phyloP scores from a whole-genome alignment of 2,797 vertebrate species.

The Lacerta bilineata region DNA sequence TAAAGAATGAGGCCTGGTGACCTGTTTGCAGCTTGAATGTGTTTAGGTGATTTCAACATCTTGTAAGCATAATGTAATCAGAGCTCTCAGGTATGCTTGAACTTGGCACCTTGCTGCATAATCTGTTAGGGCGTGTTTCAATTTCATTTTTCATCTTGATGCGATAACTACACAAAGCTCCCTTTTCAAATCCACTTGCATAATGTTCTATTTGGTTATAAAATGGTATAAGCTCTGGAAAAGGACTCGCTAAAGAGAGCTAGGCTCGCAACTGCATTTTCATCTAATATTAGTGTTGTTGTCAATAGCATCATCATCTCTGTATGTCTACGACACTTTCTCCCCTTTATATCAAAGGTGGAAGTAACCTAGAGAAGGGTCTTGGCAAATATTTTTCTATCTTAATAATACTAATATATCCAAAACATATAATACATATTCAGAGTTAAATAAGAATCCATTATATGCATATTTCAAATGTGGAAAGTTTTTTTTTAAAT shows the following conservation, averaged over 20 bases:
- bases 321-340: too few relatives aligned
- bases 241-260: not conserved
- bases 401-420: not conserved
- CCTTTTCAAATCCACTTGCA: not conserved
- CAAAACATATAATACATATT: not conserved
- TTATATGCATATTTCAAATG: not conserved
- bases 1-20: conserved; percentile 19
- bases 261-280: too few relatives aligned
- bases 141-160: not conserved
- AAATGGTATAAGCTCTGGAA: not conserved
- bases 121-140: not conserved
- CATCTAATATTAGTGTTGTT: not conserved
- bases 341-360: not conserved
- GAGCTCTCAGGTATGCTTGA: not conserved
- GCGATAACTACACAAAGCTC: not conserved
- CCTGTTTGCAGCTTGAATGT: conserved; percentile 19
- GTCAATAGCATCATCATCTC: too few relatives aligned
- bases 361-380: not conserved
- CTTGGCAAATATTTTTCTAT: not conserved
- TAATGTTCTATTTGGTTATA: not conserved
- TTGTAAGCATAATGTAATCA: conserved; percentile 21
- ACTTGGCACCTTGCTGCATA: not conserved
- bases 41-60: conserved; percentile 2
- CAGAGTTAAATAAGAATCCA: not conserved
- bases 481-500: not conserved